Percentiles rank a stretch among this genome's conserved stretches.
Conservation (phyloP, 2,113 vertebrate genomes). For the Lipophrys pholis region DNA sequence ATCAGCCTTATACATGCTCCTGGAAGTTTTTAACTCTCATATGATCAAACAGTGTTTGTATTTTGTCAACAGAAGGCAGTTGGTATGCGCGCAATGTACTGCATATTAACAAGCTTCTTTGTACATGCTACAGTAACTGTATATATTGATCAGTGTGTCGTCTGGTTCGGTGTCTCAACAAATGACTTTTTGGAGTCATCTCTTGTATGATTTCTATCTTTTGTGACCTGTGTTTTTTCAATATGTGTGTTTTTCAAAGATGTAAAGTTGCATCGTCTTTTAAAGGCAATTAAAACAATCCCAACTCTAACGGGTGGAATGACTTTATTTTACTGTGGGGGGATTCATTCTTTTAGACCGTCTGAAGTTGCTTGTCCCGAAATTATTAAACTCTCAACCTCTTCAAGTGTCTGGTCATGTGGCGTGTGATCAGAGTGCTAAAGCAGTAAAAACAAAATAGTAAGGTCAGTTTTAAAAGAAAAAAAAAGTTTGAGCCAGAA, state of each 20-base stretch:
- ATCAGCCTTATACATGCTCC: constrained; percentile 21
- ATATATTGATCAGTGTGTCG: constrained; percentile 66
- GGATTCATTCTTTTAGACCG: no score
- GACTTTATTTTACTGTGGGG: no score
- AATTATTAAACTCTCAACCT: no score
- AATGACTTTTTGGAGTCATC: constrained; percentile 59
- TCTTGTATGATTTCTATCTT: constrained; percentile 74
- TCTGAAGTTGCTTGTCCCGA: no score
- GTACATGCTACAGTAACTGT: constrained; percentile 70
- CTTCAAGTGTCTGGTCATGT: no score
- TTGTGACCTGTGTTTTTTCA: constrained; percentile 70
- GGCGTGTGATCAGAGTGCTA: no score
- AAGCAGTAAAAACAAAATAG: no score
- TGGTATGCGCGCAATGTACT: constrained; percentile 63
- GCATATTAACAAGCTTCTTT: constrained; percentile 62
- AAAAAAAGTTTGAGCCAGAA: no score
- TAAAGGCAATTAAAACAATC: constrained; percentile 67
- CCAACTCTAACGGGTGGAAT: constrained; percentile 23
- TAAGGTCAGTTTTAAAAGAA: no score
- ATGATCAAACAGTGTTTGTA: constrained; percentile 38
- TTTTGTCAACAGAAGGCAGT: constrained; percentile 18
- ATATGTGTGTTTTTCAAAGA: constrained; percentile 60
- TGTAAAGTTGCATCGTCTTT: constrained; percentile 68
- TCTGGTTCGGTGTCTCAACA: constrained; percentile 61
- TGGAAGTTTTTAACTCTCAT: constrained; percentile 35